Evolutionary conservation across 2,888 invertebrate genomes (phyloP), one percentile per base, ranked within the genome.

Genomic region (Eumerus sabulonum): DNA sequence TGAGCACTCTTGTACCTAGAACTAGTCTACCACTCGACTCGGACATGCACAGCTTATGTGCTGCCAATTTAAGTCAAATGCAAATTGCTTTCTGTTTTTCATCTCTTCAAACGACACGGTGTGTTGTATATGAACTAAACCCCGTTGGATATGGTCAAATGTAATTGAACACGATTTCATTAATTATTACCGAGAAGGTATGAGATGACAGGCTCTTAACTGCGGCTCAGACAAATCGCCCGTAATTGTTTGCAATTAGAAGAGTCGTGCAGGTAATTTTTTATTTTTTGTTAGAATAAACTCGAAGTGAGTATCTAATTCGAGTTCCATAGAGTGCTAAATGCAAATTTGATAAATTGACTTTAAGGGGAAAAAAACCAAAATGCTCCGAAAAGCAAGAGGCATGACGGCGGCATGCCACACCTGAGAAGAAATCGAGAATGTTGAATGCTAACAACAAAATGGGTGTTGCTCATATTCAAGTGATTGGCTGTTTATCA

Each of bases 201-300:
- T 50, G 54, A 76, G 76, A 71, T 76, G 76, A 72, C 72, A 67
- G 67, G 45, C 44, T 54, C 60, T 67, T 57, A 67, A 62, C 38
- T 50, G 40, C 40, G 40, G 12, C 40, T 3, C 40, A 57, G 72
- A 73, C 73, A 77, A 77, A 73, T 73, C 77, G 72, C 72, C 77
- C 53, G 77, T 77, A 77, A 77, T 72, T 77, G 77, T 59, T 59
- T 48, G 57, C 73, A 77, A 77, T 77, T 77, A 73, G 77, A 77
- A 77, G 73, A 77, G 77, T 77, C 73, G 77, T 77, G 77, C 77
- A 73, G 62, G 77, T 77, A 77, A 77, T 77, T n/a, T n/a, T n/a
- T n/a, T n/a, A n/a, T n/a, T n/a, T n/a, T n/a, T n/a, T n/a, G n/a
- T n/a, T 77, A 77, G 67, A 67, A 54, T 66, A 62, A 67, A n/a